Evolutionary conservation across 2,113 vertebrate species (phyloP).

Genomic region (Hippoglossus stenolepis): DNA sequence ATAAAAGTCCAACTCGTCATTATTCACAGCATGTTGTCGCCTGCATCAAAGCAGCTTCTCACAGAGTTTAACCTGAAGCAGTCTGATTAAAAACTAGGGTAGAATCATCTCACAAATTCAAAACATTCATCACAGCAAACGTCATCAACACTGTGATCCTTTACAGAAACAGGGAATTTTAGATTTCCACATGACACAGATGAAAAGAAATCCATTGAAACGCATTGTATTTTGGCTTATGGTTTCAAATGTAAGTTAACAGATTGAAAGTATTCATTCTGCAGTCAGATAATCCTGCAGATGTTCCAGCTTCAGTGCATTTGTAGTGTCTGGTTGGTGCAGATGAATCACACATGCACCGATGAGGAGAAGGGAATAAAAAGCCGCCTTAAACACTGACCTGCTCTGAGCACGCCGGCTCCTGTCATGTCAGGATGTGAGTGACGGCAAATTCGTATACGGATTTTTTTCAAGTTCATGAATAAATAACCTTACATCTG

Average conservation of each 20-base stretch:
- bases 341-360: background rate
- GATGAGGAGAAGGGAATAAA: background rate
- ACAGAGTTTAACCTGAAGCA: conserved; percentile 43
- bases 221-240: background rate
- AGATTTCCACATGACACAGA: conserved; percentile 11
- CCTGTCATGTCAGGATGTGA: conserved; percentile 4
- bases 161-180: background rate
- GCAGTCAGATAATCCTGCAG: background rate
- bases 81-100: conserved; percentile 23
- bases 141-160: background rate
- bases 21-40: conserved; percentile 24
- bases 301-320: background rate
- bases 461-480: background rate
- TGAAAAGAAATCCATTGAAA: conserved; percentile 16
- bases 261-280: conserved; percentile 10
- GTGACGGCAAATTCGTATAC: background rate
- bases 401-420: background rate
- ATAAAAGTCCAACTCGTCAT: conserved; percentile 25
- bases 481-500: conserved; percentile 23
- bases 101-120: conserved; percentile 6
- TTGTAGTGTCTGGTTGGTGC: background rate
- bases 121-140: conserved; percentile 18
- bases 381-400: background rate
- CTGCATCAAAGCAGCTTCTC: conserved; percentile 36
- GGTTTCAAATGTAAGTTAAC: background rate